Conservation (phyloP, 2,797 vertebrate species). For the Erethizon dorsatum region DNA sequence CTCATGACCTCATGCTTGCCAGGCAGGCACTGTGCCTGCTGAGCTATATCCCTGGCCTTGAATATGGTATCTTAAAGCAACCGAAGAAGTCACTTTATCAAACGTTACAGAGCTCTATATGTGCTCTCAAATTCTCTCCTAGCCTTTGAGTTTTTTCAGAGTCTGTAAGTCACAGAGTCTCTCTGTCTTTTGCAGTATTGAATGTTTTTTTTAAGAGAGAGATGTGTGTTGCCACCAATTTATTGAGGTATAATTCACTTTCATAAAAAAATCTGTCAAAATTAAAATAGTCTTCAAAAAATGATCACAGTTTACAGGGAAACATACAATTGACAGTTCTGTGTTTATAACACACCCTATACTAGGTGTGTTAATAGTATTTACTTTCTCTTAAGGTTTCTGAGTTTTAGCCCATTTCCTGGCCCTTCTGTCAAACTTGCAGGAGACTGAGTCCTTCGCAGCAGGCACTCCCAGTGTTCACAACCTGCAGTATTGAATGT, state of each 20-base stretch:
- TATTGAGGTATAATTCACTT: slow-evolving; percentile 78
- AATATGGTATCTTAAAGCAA: not conserved
- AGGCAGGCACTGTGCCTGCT: too few species aligned
- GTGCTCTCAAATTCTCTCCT: not conserved
- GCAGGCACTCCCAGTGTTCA: slow-evolving; percentile 89
- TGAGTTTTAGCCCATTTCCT: slow-evolving; percentile 91
- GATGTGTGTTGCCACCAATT: slow-evolving; percentile 70
- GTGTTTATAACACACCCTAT: slow-evolving; percentile 88
- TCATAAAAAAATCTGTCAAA: slow-evolving; percentile 72
- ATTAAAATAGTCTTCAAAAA: slow-evolving; percentile 76
- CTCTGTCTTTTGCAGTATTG: not conserved
- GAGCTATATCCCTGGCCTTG: not conserved
- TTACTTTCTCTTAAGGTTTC: slow-evolving; percentile 87
- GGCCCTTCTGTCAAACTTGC: slow-evolving; percentile 90
- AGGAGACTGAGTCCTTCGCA: slow-evolving; percentile 92
- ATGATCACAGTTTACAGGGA: slow-evolving; percentile 70
- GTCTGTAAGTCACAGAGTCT: not conserved
- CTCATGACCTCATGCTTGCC: too few species aligned
- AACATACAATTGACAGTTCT: slow-evolving; percentile 80
- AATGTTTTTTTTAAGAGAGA: slow-evolving; percentile 59
- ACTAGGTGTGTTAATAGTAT: slow-evolving; percentile 87
- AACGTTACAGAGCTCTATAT: not conserved
- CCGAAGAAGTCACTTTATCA: not conserved
- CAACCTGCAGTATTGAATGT: slow-evolving; percentile 79
- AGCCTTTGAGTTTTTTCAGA: not conserved